Percentiles rank a stretch among this genome's conserved stretches.
phyloP scores from a whole-genome alignment of 2,888 invertebrate species.

The Apamea crenata region DNA sequence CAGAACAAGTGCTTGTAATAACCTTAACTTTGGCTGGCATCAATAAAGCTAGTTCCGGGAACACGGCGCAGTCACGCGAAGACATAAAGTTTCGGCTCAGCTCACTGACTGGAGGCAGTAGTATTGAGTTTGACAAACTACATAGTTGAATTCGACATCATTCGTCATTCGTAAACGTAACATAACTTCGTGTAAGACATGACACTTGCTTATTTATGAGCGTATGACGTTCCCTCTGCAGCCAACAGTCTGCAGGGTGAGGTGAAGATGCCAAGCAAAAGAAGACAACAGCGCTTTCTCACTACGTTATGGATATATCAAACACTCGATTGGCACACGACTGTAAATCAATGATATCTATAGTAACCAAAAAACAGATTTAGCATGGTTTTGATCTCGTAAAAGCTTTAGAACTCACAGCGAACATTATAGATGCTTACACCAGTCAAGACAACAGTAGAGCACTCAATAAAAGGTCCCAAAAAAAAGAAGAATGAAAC shows the following conservation, averaged over 20 bases:
- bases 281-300: background rate
- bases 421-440: background rate
- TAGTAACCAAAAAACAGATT: background rate
- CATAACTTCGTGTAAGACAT: background rate
- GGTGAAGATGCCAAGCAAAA: background rate
- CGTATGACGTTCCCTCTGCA: background rate
- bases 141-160: slow-evolving; percentile 15
- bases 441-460: background rate
- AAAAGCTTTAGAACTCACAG: background rate
- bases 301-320: background rate
- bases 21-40: slow-evolving; percentile 49
- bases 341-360: background rate
- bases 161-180: background rate
- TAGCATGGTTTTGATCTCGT: background rate
- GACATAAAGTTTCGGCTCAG: slow-evolving; percentile 38
- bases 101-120: slow-evolving; percentile 3
- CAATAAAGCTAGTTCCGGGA: slow-evolving; percentile 52
- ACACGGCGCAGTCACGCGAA: slow-evolving; percentile 50
- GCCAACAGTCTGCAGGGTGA: background rate
- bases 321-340: background rate
- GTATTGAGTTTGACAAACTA: slow-evolving; percentile 17
- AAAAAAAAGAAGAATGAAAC: slow-evolving; percentile 14
- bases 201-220: background rate
- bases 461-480: background rate
- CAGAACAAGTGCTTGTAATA: slow-evolving; percentile 30